phyloP scores from a whole-genome alignment of 2,113 vertebrate genomes.

The Gadus macrocephalus region DNA sequence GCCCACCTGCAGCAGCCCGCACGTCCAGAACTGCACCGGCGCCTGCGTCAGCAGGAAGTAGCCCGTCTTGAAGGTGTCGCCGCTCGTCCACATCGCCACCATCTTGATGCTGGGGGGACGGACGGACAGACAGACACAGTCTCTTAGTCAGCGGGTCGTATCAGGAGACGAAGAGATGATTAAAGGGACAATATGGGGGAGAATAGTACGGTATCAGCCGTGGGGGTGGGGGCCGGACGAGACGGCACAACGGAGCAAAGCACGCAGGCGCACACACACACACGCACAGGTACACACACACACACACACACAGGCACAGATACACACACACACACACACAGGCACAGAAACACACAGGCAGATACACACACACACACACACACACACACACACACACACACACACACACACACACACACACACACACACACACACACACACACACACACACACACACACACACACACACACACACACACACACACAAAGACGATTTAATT shows the following conservation, averaged over 20 bases:
- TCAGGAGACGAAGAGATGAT: too few relatives aligned
- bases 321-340: not conserved
- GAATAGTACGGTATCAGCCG: constrained; percentile 9
- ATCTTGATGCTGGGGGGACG: constrained; percentile 85
- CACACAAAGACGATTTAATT: too few relatives aligned
- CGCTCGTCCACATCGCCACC: constrained; percentile 98
- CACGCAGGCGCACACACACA: not conserved
- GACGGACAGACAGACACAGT: not conserved
- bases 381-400: too few relatives aligned
- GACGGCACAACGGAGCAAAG: too few relatives aligned
- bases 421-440: too few relatives aligned
- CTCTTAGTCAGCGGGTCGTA: not conserved
- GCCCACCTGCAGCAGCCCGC: constrained; percentile 89
- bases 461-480: too few relatives aligned
- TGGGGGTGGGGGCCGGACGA: not conserved
- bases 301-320: too few relatives aligned
- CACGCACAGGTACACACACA: not conserved
- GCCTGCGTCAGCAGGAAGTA: constrained; percentile 94
- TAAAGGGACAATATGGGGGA: not conserved
- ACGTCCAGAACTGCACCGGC: constrained; percentile 93
- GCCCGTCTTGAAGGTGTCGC: constrained; percentile 93
- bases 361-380: too few relatives aligned
- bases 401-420: too few relatives aligned
- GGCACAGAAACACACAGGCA: too few relatives aligned
- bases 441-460: too few relatives aligned